phyloP scores from a whole-genome alignment of 2,113 vertebrate genomes.

The Nyctibius bracteatus region DNA sequence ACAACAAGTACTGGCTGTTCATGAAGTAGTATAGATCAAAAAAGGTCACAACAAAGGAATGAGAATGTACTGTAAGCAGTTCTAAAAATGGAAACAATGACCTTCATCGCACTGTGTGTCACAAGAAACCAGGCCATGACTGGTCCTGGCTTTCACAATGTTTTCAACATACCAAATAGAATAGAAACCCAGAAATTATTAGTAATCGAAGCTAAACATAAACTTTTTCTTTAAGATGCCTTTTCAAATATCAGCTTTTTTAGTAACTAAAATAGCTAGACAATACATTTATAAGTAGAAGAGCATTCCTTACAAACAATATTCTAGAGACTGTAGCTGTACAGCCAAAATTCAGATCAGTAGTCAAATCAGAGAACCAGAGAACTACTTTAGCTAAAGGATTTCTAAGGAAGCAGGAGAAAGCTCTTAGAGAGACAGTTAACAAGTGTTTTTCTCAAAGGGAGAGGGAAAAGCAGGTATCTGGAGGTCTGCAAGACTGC shows the following conservation, averaged over 20 bases:
- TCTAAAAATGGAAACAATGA: constrained; percentile 23
- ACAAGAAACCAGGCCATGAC: constrained; percentile 17
- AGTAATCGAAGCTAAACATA: neutral
- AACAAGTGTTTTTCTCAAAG: neutral
- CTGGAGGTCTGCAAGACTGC: neutral
- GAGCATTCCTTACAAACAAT: neutral
- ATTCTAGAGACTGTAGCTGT: neutral
- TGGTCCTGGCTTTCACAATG: neutral
- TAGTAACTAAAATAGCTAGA: neutral
- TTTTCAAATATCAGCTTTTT: neutral
- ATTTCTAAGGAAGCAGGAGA: neutral
- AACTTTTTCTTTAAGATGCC: neutral
- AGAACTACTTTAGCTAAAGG: neutral
- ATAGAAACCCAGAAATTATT: neutral
- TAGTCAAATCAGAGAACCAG: neutral
- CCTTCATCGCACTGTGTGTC: constrained; percentile 20
- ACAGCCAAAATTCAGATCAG: neutral
- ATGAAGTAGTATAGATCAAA: neutral
- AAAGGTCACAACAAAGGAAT: constrained; percentile 36
- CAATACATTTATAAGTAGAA: neutral
- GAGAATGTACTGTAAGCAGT: constrained; percentile 36
- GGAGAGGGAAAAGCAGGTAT: neutral
- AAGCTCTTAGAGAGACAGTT: neutral
- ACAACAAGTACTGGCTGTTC: neutral
- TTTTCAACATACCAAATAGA: neutral